Evolutionary conservation across 1,140 invertebrate genomes (phyloP).

Genomic region (Acromyrmex echinatior): DNA sequence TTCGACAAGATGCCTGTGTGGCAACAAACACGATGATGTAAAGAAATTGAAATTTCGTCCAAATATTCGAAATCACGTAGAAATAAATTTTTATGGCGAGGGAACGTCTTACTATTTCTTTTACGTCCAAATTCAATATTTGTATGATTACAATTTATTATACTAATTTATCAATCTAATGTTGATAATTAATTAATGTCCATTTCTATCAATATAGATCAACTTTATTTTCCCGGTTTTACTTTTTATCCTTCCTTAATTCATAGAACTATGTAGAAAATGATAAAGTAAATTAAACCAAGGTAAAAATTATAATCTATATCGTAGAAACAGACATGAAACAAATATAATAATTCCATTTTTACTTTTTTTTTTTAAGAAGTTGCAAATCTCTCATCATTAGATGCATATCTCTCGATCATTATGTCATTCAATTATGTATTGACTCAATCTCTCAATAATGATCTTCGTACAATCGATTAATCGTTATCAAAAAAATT

Average conservation of each 20-base stretch:
- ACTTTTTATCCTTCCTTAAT: too few species aligned
- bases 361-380: not conserved
- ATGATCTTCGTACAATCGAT: conserved; percentile 37
- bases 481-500: conserved; percentile 48
- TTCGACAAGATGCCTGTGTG: conserved; percentile 57
- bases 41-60: not conserved
- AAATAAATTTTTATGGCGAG: not conserved
- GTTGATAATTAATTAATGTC: too few species aligned
- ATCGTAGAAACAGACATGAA: not conserved
- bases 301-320: too few species aligned
- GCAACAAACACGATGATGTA: not conserved
- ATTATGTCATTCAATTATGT: conserved; percentile 18
- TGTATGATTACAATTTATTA: not conserved
- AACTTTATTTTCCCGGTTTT: too few species aligned
- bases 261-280: too few species aligned
- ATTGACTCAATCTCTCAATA: conserved; percentile 53
- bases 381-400: not conserved
- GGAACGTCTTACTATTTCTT: not conserved
- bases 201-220: too few species aligned
- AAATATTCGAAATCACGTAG: not conserved
- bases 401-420: conserved; percentile 35
- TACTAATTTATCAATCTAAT: conserved; percentile 3
- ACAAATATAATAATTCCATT: not conserved
- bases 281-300: too few species aligned
- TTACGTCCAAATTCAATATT: not conserved